Conservation (phyloP, 2,113 vertebrate species). For the Rallus limicola region DNA sequence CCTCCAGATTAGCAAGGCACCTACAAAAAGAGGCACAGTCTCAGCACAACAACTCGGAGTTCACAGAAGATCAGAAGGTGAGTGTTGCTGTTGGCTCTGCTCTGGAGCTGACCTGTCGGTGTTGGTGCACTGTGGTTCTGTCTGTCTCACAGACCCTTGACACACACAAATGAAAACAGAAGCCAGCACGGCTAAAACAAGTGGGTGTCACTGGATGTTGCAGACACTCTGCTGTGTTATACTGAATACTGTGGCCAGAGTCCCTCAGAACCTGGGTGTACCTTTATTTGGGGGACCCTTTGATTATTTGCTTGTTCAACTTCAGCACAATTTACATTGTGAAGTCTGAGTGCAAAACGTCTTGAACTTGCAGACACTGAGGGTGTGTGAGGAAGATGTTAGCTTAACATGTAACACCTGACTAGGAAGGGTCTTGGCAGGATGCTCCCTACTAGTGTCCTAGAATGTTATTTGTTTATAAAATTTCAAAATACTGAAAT, state of each 20-base stretch:
- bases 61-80: conserved; percentile 99
- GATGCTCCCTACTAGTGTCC: background rate
- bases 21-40: conserved; percentile 96
- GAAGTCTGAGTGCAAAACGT: background rate
- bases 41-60: conserved; percentile 87
- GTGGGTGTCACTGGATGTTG: background rate
- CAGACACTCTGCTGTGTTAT: background rate
- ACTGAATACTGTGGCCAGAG: background rate
- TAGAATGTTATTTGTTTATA: background rate
- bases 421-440: background rate
- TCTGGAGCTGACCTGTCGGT: background rate
- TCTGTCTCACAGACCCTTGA: background rate
- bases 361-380: background rate
- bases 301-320: background rate
- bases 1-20: conserved; percentile 90
- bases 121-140: background rate
- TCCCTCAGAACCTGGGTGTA: background rate
- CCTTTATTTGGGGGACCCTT: background rate
- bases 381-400: background rate
- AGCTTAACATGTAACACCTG: conserved; percentile 21
- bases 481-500: background rate
- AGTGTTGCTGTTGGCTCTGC: background rate
- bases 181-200: background rate
- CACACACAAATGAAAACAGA: background rate
- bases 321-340: background rate